A percentile compares a stretch with the other conserved stretches of the same genome.
Evolutionary conservation across 2,888 invertebrate species (phyloP).

Genomic region (Dynastes maya): DNA sequence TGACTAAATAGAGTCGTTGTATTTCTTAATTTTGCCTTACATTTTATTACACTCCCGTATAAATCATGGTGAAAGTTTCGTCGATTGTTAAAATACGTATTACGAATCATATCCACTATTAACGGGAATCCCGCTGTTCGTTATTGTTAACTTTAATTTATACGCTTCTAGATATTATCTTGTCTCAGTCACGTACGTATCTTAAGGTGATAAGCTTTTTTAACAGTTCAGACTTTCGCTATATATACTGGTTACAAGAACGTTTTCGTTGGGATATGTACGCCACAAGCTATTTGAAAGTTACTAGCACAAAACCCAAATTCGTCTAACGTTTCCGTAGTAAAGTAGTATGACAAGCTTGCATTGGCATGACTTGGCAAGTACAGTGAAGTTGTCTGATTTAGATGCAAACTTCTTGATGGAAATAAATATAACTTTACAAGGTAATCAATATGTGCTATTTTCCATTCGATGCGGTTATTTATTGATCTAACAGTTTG

Average conservation of each 20-base stretch:
- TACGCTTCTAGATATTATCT: conserved; percentile 22
- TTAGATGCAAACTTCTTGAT: too few species aligned
- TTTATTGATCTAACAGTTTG: too few species aligned
- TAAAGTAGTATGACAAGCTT: too few species aligned
- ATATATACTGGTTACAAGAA: not conserved
- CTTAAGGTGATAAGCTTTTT: conserved; percentile 1
- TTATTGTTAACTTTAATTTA: conserved; percentile 34
- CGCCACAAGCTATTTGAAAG: not conserved
- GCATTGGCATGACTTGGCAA: too few species aligned
- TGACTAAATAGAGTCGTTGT: conserved; percentile 1
- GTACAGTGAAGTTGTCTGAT: too few species aligned
- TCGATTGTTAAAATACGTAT: conserved; percentile 18
- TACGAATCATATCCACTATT: conserved; percentile 43
- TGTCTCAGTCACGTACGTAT: conserved; percentile 1
- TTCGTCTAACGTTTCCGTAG: too few species aligned
- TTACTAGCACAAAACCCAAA: too few species aligned
- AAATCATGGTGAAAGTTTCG: conserved; percentile 40
- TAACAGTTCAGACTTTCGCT: not conserved
- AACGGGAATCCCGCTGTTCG: conserved; percentile 34
- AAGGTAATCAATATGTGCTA: too few species aligned
- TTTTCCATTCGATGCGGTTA: too few species aligned
- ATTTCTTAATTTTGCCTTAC: conserved; percentile 16
- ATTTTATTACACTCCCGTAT: conserved; percentile 19
- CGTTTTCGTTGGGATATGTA: not conserved
- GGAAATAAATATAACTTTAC: too few species aligned